A percentile compares a stretch with the other conserved stretches of the same genome.
Conservation (phyloP, 2,888 invertebrate genomes). For the Harmothoe impar region DNA sequence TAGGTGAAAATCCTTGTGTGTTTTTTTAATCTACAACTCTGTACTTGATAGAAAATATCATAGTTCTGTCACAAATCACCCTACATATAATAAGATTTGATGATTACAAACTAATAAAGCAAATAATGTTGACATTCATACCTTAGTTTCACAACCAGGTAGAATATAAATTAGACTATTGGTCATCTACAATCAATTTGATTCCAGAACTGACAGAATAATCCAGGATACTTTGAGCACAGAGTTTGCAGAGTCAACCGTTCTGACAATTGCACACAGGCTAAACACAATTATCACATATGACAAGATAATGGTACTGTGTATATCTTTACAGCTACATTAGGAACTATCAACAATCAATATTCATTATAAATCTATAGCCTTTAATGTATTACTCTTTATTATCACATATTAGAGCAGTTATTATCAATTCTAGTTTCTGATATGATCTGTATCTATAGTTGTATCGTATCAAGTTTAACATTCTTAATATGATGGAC, state of each 20-base stretch:
- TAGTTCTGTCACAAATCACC: background rate
- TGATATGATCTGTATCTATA: background rate
- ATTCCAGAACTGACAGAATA: conserved; percentile 18
- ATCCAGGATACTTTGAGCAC: background rate
- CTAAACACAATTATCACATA: conserved; percentile 4
- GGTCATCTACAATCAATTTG: no score
- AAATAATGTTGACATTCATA: background rate
- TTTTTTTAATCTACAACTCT: background rate
- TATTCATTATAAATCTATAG: background rate
- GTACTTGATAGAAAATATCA: background rate
- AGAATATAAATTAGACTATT: background rate
- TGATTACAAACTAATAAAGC: background rate
- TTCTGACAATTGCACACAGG: conserved; percentile 46
- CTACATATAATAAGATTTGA: background rate
- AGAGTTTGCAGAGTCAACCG: conserved; percentile 11
- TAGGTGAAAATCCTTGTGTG: background rate
- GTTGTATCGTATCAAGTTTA: background rate
- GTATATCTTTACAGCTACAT: no score
- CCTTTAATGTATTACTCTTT: background rate
- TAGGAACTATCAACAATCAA: background rate
- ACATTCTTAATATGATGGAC: background rate
- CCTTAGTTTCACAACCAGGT: background rate
- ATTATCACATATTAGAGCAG: background rate
- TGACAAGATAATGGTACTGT: conserved; percentile 42
- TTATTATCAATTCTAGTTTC: background rate